Evolutionary conservation across 1,140 invertebrate species (phyloP).

Genomic region (Scaptomyza graminum): DNA sequence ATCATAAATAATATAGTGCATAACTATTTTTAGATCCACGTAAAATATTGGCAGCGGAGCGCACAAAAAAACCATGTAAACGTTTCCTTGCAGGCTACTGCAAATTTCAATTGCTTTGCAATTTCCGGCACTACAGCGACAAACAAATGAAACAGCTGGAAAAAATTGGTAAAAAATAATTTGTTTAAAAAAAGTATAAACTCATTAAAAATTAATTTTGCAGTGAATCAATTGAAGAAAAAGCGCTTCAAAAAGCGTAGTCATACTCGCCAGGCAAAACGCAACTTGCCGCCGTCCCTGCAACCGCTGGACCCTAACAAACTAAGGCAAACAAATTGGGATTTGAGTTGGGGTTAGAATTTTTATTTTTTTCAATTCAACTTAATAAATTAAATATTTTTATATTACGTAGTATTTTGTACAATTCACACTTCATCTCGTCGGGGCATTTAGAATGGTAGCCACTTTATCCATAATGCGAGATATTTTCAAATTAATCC

Average conservation of each 20-base stretch:
- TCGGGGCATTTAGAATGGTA: constrained; percentile 47
- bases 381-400: too few relatives aligned
- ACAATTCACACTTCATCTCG: constrained; percentile 16
- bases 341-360: constrained; percentile 46
- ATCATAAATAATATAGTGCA: neutral
- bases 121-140: constrained; percentile 59
- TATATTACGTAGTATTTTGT: constrained; percentile 7
- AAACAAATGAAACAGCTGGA: constrained; percentile 58
- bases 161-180: constrained; percentile 46
- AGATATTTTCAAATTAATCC: constrained; percentile 67
- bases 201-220: constrained; percentile 3
- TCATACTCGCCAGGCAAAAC: neutral
- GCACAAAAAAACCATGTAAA: constrained; percentile 56
- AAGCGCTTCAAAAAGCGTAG: constrained; percentile 9
- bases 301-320: constrained; percentile 36
- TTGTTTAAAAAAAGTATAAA: neutral
- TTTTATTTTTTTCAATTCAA: constrained; percentile 9
- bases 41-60: constrained; percentile 53
- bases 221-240: constrained; percentile 30
- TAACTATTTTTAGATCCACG: constrained; percentile 49
- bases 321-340: constrained; percentile 35
- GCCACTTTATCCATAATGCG: constrained; percentile 72
- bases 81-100: constrained; percentile 62
- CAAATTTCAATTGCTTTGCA: constrained; percentile 69
- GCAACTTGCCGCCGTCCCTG: constrained; percentile 57